Conservation (phyloP, 2,888 invertebrate genomes). For the Hypercompe scribonia region DNA sequence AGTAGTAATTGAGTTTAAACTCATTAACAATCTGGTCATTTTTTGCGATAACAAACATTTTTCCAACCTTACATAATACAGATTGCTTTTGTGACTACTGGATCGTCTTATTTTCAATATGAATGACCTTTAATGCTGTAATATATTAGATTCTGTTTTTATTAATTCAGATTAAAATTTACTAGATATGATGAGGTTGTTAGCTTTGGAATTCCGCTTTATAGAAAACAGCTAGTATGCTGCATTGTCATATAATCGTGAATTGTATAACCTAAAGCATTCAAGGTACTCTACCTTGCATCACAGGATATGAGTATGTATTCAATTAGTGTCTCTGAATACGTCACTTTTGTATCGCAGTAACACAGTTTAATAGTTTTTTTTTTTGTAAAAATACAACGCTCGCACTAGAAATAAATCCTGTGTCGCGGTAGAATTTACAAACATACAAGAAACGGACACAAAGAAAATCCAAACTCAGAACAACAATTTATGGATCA, state of each 20-base stretch:
- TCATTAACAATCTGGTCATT: background rate
- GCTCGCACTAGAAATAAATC: too few species aligned
- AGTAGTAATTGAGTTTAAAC: background rate
- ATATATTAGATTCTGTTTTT: background rate
- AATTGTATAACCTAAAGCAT: background rate
- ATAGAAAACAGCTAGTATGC: background rate
- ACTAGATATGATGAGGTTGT: background rate
- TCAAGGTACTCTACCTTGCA: background rate
- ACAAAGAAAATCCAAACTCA: too few species aligned
- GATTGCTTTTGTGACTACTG: background rate
- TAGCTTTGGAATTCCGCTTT: background rate
- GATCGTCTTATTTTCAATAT: background rate
- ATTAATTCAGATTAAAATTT: background rate
- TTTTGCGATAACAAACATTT: background rate
- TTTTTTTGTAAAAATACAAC: too few species aligned
- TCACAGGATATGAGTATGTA: background rate
- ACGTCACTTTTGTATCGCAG: background rate
- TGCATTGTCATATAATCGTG: background rate
- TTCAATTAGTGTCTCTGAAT: background rate
- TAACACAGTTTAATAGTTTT: background rate
- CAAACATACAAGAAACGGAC: too few species aligned
- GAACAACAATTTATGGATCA: too few species aligned
- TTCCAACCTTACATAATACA: background rate
- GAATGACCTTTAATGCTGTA: background rate
- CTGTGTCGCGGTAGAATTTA: too few species aligned